Conservation (phyloP, 2,888 invertebrate genomes). For the Apomyelois bistriatella region DNA sequence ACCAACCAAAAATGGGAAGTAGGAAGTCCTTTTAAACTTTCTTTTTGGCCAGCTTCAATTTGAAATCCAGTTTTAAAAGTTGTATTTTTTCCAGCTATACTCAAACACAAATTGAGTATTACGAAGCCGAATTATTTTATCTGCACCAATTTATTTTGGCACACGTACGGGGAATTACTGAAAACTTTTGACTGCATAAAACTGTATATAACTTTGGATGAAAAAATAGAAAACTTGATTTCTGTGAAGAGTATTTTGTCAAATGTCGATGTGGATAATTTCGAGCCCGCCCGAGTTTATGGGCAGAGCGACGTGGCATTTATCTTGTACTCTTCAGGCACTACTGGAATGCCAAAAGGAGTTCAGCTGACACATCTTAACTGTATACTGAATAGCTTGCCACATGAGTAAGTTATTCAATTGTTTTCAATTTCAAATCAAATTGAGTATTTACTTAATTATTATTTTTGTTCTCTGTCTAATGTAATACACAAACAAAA, state of each 20-base stretch:
- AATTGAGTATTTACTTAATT: background rate
- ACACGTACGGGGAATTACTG: conserved; percentile 46
- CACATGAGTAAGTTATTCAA: conserved; percentile 42
- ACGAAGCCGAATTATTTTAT: conserved; percentile 84
- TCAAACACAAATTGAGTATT: conserved; percentile 82
- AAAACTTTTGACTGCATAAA: conserved; percentile 41
- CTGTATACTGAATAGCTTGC: conserved; percentile 52
- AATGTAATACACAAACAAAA: too few species aligned
- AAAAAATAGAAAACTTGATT: conserved; percentile 28
- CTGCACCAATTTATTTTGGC: conserved; percentile 74
- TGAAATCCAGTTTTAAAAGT: conserved; percentile 1
- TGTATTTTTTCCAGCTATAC: conserved; percentile 70
- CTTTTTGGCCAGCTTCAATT: background rate
- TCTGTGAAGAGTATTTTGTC: conserved; percentile 37
- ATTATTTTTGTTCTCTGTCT: too few species aligned
- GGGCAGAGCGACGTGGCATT: conserved; percentile 49
- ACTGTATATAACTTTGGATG: conserved; percentile 44
- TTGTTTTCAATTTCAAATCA: background rate
- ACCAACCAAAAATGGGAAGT: too few species aligned
- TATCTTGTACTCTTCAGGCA: conserved; percentile 84
- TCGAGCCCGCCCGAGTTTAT: conserved; percentile 65
- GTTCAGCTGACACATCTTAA: conserved; percentile 82
- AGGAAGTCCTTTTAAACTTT: too few species aligned
- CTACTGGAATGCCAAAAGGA: conserved; percentile 84
- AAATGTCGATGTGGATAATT: conserved; percentile 39